Base-by-base conservation (phyloP, 2,888 invertebrate genomes). In the Euproctis similis region DNA sequence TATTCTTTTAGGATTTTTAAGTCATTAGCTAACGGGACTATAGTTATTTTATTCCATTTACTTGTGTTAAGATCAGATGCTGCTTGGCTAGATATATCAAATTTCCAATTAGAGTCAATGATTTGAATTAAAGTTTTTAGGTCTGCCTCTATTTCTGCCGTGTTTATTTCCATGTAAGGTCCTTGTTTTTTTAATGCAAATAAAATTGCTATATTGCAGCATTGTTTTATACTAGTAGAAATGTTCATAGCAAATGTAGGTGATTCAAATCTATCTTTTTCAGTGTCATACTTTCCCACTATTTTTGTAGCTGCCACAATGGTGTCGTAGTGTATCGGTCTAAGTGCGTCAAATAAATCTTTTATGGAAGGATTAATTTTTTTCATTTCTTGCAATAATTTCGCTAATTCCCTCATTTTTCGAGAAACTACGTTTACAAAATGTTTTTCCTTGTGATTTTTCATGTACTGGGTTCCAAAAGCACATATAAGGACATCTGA, bases 171-270 rank as follows among this genome's bases (percentile, higher is more conserved):
- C 24, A 4, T 41, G 26, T 46, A 42, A 24, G 40, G 36, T 26
- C 38, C n/a, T n/a, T n/a, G n/a, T n/a, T n/a, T n/a, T n/a, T n/a
- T n/a, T n/a, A n/a, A n/a, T n/a, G n/a, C n/a, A 23, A 5, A 33
- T 31, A 45, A 33, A 25, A 56, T 45, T 26, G 52, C 56, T 26
- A 54, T 43, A 36, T 45, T 50, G 12, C 56, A 54, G 28, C 53
- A 54, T 24, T 56, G 51, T 38, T 55, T 59, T 8, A 55, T 16
- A 8, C 31, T 34, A 2, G 53, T 54, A 7, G 37, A 33, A 9
- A 56, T 28, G 28, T 52, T 57, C 45, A 53, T 53, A 9, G 47
- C 53, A 17, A 36, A n/a, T n/a, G n/a, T n/a, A n/a, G n/a, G n/a
- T n/a, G n/a, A n/a, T 9, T 35, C 36, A 26, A n/a, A n/a, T n/a